Percentiles rank a stretch among this genome's conserved stretches.
Conservation (phyloP, 2,888 invertebrate species). For the Hemistola chrysoprasaria region DNA sequence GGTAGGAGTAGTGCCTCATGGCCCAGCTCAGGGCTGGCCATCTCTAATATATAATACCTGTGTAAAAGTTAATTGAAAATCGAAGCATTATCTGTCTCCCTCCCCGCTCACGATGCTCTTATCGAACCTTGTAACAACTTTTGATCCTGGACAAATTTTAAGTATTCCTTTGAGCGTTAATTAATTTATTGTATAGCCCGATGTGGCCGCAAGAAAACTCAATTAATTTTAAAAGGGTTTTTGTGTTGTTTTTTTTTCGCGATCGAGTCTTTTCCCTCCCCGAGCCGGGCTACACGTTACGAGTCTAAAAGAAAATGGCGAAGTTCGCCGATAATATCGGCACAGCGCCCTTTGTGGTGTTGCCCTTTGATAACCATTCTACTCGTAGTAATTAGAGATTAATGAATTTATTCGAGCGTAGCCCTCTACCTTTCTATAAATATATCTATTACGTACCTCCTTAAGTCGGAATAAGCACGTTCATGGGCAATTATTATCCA, state of each 20-base stretch:
- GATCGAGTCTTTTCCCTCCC: conserved; percentile 47
- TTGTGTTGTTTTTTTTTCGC: conserved; percentile 78
- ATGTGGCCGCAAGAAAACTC: conserved; percentile 81
- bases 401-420: conserved; percentile 57
- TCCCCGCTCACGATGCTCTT: conserved; percentile 36
- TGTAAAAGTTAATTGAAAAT: conserved; percentile 78
- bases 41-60: conserved; percentile 50
- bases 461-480: conserved; percentile 8
- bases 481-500: conserved; percentile 22
- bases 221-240: conserved; percentile 83
- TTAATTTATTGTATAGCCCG: conserved; percentile 79
- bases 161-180: conserved; percentile 79
- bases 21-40: conserved; percentile 54
- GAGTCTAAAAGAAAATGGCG: conserved; percentile 59
- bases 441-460: background rate
- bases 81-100: conserved; percentile 75
- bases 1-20: too few relatives aligned
- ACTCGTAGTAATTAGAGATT: conserved; percentile 70
- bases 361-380: conserved; percentile 58
- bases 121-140: conserved; percentile 60
- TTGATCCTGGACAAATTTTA: conserved; percentile 79
- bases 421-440: conserved; percentile 24
- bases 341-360: conserved; percentile 58
- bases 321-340: conserved; percentile 62
- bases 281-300: conserved; percentile 36